These are phyloP conservation scores for Teleiodes luculella DNA, from an alignment of 2,888 invertebrate genomes.

Conservation along the genomic window DNA sequence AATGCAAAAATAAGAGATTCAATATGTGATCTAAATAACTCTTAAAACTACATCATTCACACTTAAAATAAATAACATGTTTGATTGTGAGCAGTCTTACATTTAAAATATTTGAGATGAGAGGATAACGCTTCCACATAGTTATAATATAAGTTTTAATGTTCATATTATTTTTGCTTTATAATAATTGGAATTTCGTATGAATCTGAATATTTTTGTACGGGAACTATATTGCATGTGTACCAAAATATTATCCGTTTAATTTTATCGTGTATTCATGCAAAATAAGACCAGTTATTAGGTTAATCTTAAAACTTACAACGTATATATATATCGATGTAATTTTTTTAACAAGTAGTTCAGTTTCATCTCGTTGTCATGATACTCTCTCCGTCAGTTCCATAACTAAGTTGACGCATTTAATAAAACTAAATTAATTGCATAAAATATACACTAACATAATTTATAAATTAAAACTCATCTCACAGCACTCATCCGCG, in stretches of 20 bases:
- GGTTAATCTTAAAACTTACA: no score
- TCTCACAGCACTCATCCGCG: conserved; percentile 3
- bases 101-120: neutral
- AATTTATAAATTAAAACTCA: conserved; percentile 9
- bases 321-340: no score
- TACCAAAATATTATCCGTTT: no score
- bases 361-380: no score
- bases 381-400: no score
- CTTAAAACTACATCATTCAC: neutral
- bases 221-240: neutral
- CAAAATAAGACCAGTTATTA: no score
- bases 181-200: no score
- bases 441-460: conserved; percentile 5
- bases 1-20: neutral
- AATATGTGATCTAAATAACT: neutral
- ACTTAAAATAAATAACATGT: conserved; percentile 3
- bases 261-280: no score
- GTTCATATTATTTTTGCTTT: no score
- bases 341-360: no score
- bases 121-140: no score
- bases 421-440: neutral
- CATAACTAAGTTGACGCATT: neutral
- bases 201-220: neutral
- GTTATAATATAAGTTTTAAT: no score
- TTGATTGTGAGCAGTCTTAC: neutral